Conservation (phyloP, 2,113 vertebrate genomes). For the Setophaga coronata region DNA sequence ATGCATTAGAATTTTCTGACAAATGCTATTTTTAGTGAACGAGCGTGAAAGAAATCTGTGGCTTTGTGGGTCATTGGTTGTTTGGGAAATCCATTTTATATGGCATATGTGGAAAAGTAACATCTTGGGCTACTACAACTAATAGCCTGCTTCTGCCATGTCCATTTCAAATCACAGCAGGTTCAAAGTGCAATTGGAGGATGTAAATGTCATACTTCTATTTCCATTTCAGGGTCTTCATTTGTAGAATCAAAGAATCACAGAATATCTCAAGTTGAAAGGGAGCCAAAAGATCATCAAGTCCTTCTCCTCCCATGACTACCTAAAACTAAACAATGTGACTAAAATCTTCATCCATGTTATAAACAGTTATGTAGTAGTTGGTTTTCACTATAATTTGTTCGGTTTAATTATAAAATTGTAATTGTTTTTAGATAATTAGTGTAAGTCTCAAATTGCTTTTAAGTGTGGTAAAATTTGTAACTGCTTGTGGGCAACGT, state of each 20-base stretch:
- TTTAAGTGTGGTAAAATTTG: neutral
- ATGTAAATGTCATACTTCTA: neutral
- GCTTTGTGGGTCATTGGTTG: neutral
- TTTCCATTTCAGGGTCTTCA: conserved; percentile 1
- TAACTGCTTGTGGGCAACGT: too few relatives aligned
- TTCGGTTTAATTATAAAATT: neutral
- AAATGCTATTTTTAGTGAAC: neutral
- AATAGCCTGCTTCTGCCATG: neutral
- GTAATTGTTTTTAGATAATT: neutral
- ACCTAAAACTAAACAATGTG: neutral
- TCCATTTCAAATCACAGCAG: neutral
- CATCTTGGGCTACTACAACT: neutral
- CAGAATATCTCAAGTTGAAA: neutral
- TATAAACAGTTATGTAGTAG: neutral
- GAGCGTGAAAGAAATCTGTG: neutral
- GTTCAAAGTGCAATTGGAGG: neutral
- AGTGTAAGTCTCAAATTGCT: neutral
- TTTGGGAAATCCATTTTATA: neutral
- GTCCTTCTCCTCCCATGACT: neutral
- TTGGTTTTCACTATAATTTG: neutral
- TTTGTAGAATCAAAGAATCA: neutral
- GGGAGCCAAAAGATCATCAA: neutral
- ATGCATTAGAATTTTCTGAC: neutral
- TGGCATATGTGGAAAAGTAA: neutral
- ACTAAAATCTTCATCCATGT: neutral